A percentile compares a stretch with the other conserved stretches of the same genome.
These are phyloP conservation scores for Gymnocypris eckloni DNA, from an alignment of 2,797 vertebrate species.

Conservation along the genomic window DNA sequence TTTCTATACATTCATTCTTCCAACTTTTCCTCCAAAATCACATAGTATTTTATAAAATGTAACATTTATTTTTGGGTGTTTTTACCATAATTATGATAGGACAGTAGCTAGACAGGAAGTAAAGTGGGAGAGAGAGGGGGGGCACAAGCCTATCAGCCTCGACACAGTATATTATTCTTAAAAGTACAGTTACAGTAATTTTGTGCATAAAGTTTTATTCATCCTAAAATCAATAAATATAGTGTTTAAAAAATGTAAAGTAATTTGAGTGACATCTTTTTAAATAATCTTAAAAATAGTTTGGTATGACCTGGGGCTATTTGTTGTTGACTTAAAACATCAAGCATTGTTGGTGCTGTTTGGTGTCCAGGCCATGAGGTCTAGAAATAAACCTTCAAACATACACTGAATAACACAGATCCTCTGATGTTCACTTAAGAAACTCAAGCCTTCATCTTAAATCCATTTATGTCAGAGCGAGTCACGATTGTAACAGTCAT, in stretches of 20 bases:
- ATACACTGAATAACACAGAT: background rate
- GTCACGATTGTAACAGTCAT: background rate
- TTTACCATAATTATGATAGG: no score
- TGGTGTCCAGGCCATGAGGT: background rate
- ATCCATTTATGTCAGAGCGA: slow-evolving; percentile 25
- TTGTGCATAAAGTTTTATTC: no score
- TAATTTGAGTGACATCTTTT: background rate
- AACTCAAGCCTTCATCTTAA: slow-evolving; percentile 34
- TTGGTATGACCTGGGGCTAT: background rate
- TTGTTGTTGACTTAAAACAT: background rate
- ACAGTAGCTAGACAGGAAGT: no score
- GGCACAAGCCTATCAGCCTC: no score
- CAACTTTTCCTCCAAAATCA: background rate
- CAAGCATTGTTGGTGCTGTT: background rate
- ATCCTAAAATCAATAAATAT: background rate
- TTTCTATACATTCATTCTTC: background rate
- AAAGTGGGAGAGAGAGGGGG: no score
- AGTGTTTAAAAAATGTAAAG: background rate
- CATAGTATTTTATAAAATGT: no score
- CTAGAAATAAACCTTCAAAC: background rate
- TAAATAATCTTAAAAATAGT: background rate
- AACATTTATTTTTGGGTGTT: no score
- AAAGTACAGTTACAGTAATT: no score
- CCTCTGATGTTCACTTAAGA: slow-evolving; percentile 39
- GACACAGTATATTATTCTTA: no score